Evolutionary conservation across 1,140 invertebrate species (phyloP).

Genomic region (Thaumatotibia leucotreta): DNA sequence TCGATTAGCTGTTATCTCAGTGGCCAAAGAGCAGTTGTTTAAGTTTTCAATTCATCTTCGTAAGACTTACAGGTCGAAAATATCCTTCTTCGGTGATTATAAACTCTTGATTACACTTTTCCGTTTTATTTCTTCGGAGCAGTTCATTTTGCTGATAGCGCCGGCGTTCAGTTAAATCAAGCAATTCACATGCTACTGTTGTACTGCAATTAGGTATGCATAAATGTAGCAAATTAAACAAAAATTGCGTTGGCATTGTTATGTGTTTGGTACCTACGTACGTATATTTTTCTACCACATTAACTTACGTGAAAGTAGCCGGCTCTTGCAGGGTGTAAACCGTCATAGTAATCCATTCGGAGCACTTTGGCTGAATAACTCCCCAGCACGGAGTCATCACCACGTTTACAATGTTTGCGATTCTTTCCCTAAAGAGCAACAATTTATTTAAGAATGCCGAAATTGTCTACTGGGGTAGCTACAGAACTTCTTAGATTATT

Average conservation of each 20-base stretch:
- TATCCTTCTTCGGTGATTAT: slow-evolving; percentile 61
- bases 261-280: too few relatives aligned
- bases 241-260: not conserved
- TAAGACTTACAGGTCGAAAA: slow-evolving; percentile 47
- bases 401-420: slow-evolving; percentile 62
- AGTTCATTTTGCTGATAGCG: slow-evolving; percentile 54
- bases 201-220: slow-evolving; percentile 31
- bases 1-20: too few relatives aligned
- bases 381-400: slow-evolving; percentile 71
- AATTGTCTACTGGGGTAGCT: too few relatives aligned
- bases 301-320: slow-evolving; percentile 60
- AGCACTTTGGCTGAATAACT: slow-evolving; percentile 47
- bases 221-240: slow-evolving; percentile 7
- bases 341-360: slow-evolving; percentile 66
- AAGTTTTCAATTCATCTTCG: not conserved
- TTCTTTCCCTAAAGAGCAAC: slow-evolving; percentile 63
- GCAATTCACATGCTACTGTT: slow-evolving; percentile 60
- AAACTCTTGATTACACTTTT: slow-evolving; percentile 65
- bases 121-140: slow-evolving; percentile 47
- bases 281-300: too few relatives aligned
- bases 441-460: too few relatives aligned
- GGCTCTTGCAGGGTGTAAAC: slow-evolving; percentile 64
- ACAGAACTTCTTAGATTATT: too few relatives aligned
- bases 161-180: slow-evolving; percentile 56
- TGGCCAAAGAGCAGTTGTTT: too few relatives aligned